phyloP scores from a whole-genome alignment of 2,113 vertebrate species.

The Carassius carassius region DNA sequence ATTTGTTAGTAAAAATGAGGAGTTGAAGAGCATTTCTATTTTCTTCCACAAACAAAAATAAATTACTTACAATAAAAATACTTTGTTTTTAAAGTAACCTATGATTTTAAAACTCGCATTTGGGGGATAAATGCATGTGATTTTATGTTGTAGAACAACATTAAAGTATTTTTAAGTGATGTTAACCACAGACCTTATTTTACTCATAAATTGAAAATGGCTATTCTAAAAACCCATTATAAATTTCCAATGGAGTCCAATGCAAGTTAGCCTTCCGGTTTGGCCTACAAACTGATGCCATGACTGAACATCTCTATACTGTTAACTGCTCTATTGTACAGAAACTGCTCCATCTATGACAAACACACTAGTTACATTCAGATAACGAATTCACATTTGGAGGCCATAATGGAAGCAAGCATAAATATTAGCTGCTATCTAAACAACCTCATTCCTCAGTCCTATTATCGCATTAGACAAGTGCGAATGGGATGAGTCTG shows the following conservation, averaged over 20 bases:
- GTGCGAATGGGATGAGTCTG: neutral
- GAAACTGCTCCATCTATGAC: neutral
- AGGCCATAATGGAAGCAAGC: neutral
- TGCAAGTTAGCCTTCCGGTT: neutral
- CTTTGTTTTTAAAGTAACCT: neutral
- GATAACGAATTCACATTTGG: neutral
- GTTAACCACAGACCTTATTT: neutral
- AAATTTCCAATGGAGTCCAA: neutral
- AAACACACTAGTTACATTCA: neutral
- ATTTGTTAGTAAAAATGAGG: neutral
- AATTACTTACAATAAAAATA: too few relatives aligned
- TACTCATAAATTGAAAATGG: neutral
- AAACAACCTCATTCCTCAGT: neutral
- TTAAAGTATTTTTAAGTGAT: neutral
- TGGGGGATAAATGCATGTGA: neutral
- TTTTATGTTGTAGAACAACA: neutral
- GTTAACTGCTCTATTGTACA: neutral
- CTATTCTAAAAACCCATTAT: slow-evolving; percentile 4
- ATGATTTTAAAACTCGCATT: neutral
- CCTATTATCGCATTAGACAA: slow-evolving; percentile 20
- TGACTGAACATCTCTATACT: neutral
- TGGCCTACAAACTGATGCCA: neutral
- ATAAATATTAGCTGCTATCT: neutral
- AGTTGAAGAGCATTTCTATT: neutral
- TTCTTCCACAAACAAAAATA: neutral